A percentile compares a stretch with the other conserved stretches of the same genome.
Evolutionary conservation across 2,797 vertebrate species (phyloP).

Genomic region (Periophthalmus magnuspinnatus): DNA sequence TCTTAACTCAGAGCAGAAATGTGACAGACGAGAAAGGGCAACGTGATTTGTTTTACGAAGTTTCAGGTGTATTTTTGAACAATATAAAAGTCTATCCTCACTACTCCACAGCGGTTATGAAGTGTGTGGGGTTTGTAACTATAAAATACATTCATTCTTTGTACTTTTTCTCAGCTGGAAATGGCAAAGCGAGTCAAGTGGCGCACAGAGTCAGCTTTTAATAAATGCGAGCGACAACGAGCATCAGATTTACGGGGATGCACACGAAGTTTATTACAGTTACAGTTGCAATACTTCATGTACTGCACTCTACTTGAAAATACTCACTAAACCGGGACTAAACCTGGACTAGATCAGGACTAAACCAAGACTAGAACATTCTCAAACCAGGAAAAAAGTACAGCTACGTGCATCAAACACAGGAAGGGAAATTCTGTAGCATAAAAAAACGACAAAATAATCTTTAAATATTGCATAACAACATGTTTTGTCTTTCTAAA

Average conservation of each 20-base stretch:
- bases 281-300: background rate
- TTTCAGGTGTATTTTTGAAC: background rate
- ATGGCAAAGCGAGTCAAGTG: background rate
- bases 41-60: conserved; percentile 8
- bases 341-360: background rate
- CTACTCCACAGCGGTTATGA: background rate
- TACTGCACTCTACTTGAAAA: too few species aligned
- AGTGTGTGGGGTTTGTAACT: background rate
- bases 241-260: background rate
- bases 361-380: background rate
- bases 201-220: background rate
- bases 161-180: background rate
- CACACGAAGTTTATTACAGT: background rate
- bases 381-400: too few species aligned
- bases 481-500: too few species aligned
- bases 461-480: too few species aligned
- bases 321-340: too few species aligned
- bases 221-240: background rate
- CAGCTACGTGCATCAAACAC: too few species aligned
- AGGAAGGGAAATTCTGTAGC: too few species aligned
- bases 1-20: conserved; percentile 19
- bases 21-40: conserved; percentile 23
- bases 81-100: background rate
- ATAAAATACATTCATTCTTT: background rate
- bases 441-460: too few species aligned